Evolutionary conservation across 2,797 vertebrate species (phyloP), one percentile per base, ranked within the genome.

Genomic region (Aphelocoma californica): DNA sequence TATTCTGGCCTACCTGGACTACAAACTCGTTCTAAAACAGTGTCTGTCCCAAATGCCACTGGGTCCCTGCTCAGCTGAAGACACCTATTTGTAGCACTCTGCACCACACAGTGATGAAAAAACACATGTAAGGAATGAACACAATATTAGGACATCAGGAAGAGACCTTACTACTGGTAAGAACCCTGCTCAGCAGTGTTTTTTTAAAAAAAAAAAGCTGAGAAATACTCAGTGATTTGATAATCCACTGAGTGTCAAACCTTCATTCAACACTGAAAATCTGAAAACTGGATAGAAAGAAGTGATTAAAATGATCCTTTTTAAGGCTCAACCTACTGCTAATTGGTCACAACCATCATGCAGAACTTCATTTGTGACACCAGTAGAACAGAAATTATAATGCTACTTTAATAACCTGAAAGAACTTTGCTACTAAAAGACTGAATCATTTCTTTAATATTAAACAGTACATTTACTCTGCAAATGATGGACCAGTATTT

Each of bases 401-500:
- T 78, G 71, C 66, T 74, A 80, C 77, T 85, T 95, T 93, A 96
- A 96, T 93, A 96, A 94, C 81, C 81, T 85, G 69, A 89, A 95
- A 90, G 96, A 95, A 92, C 94, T 93, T 92, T 81, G 57, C 83
- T 86, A 73, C 71, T 90, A 85, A 90, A 88, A 92, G 71, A 85
- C 77, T 80, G 88, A 96, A 90, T 90, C 60, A 92, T 90, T 94
- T 85, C 91, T 95, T 96, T 88, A 96, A 88, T 95, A 93, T 95
- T 92, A 93, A 95, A 89, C 94, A 96, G 95, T 88, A 95, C 94
- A 95, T 97, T 97, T 96, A 93, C 71, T 85, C 86, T 87, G 86
- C 81, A 96, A 96, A 69, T 85, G 94, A 96, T 94, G 93, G 89
- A 85, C 83, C 74, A 82, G 81, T 92, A 92, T 73, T 88, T 93